A percentile compares a stretch with the other conserved stretches of the same genome.
Evolutionary conservation across 1,140 invertebrate genomes (phyloP).

Genomic region (Augochlora pura): DNA sequence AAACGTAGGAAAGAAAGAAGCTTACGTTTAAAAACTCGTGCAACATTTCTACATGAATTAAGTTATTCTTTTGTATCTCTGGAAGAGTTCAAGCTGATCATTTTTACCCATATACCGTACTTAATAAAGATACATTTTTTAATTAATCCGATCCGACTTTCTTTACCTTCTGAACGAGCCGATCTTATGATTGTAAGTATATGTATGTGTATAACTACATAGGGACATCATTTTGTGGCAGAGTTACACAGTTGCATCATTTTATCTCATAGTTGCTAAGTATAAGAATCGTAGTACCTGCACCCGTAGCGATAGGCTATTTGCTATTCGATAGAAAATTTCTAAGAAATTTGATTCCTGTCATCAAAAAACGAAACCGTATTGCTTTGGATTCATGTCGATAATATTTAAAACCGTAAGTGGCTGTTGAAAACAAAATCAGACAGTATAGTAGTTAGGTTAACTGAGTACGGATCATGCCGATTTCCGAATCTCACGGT

Average conservation of each 20-base stretch:
- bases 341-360: no score
- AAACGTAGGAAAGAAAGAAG: conserved; percentile 1
- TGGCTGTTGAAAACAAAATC: background rate
- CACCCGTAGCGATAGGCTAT: background rate
- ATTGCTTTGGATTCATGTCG: background rate
- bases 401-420: background rate
- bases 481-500: background rate
- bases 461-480: conserved; percentile 42
- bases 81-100: background rate
- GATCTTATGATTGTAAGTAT: background rate
- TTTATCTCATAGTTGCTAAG: background rate
- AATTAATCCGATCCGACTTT: background rate
- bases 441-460: background rate
- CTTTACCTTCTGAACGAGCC: background rate
- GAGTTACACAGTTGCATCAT: conserved; percentile 9
- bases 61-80: conserved; percentile 33
- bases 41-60: conserved; percentile 1
- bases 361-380: background rate
- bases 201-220: background rate
- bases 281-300: background rate
- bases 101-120: conserved; percentile 13
- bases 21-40: conserved; percentile 8
- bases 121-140: conserved; percentile 36
- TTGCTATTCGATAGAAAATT: background rate
- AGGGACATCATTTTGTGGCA: background rate